Evolutionary conservation across 30 jellyfish, hydroid and myxozoan genomes (phyloP), one percentile per base, ranked within the genome.

Genomic region (Phacellophora camtschatica): DNA sequence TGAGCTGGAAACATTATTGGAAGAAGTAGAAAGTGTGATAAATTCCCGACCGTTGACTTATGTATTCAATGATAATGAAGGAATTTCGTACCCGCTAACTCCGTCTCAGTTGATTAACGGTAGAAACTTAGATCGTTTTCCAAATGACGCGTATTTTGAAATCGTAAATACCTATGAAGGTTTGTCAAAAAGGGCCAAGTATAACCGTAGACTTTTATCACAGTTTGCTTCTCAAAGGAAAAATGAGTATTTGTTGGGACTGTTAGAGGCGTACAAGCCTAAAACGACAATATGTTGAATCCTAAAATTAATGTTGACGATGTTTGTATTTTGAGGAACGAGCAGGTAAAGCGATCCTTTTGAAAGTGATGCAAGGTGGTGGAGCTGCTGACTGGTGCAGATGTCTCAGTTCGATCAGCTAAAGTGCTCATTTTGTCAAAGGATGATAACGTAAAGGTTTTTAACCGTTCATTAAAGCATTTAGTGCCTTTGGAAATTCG

Each of bases 41-140:
- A 77, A 56, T 42, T 33, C 81, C 10, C 69, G 81, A 2, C 89
- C 89, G 30, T 16, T 56, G 18, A 77, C 89, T 10, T 77, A 77
- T 30, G 63, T 77, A 42, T 49, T 6, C 35, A 75, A 73, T 29
- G 86, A 73, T 31, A n/a, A 29, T 5, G 86, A 73, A 11, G 86
- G 86, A 0, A 22, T 73, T 13, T 50, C 86, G 43, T 73, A 73
- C 23, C 86, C 86, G n/a, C 63, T 80, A 3, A 80, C 83, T 1
- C 75, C 83, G 66, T 65, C 91, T 37, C 91, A 80, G 73, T 64
- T 80, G 9, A 30, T 80, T 2, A 80, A 64, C 31, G 76, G 91
- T 27, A 43, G 76, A 29, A 63, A 80, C 36, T 32, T 80, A n/a
- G 13, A 28, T 3, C 30, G 12, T 16, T 24, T 39, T 20, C 82